Evolutionary conservation across 2,888 invertebrate genomes (phyloP).

Genomic region (Polylopha cassiicola): DNA sequence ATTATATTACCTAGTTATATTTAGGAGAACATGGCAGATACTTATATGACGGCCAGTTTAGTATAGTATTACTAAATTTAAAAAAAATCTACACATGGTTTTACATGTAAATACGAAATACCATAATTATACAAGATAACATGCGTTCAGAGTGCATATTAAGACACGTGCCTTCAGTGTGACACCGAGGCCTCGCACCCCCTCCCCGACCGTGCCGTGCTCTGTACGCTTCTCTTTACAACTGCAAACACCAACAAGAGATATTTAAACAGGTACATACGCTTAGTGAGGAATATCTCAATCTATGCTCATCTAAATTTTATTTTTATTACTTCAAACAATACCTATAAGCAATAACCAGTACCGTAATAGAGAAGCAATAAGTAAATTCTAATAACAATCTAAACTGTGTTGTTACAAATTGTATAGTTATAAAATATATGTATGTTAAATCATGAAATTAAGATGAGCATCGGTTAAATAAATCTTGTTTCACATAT

Average conservation of each 20-base stretch:
- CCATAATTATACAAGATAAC: conserved; percentile 44
- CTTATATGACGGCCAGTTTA: conserved; percentile 85
- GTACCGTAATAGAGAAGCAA: conserved; percentile 21
- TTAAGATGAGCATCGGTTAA: conserved; percentile 64
- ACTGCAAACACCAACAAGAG: conserved; percentile 42
- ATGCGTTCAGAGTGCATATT: conserved; percentile 53
- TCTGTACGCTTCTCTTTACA: conserved; percentile 47
- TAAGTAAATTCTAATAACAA: conserved; percentile 21
- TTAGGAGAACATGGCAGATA: conserved; percentile 80
- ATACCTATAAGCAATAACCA: conserved; percentile 16
- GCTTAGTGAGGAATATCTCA: conserved; percentile 34
- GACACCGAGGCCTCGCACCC: conserved; percentile 19
- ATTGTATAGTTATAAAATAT: conserved; percentile 26
- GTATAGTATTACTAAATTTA: conserved; percentile 80
- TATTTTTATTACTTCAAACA: conserved; percentile 20
- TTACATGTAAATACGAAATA: conserved; percentile 74
- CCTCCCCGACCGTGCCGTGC: conserved; percentile 38
- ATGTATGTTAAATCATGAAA: conserved; percentile 34
- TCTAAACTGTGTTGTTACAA: conserved; percentile 26
- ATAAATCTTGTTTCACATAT: conserved; percentile 69
- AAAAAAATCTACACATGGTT: conserved; percentile 75
- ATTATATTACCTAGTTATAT: conserved; percentile 79
- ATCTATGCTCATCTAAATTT: conserved; percentile 67
- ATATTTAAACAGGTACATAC: conserved; percentile 31
- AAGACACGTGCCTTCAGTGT: conserved; percentile 22